A percentile compares a stretch with the other conserved stretches of the same genome.
These are phyloP conservation scores for Drosophila burlai DNA, from an alignment of 1,140 invertebrate species.

Conservation along the genomic window DNA sequence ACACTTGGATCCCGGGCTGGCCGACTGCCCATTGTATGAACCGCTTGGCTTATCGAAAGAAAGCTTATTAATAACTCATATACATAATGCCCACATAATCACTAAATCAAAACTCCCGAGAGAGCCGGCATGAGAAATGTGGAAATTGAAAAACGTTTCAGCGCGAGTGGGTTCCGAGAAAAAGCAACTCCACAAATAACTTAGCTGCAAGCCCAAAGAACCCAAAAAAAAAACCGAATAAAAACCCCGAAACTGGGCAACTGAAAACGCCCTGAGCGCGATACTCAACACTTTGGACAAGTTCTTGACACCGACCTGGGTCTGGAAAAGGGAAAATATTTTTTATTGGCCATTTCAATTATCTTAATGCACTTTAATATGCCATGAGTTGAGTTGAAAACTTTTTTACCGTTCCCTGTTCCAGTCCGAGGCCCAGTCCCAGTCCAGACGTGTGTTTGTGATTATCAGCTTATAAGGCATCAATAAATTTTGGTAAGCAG, in stretches of 20 bases:
- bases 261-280: conserved; percentile 77
- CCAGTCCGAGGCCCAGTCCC: not conserved
- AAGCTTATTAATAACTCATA: conserved; percentile 78
- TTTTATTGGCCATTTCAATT: conserved; percentile 85
- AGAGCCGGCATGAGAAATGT: conserved; percentile 69
- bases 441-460: conserved; percentile 63
- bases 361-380: conserved; percentile 84
- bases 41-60: conserved; percentile 65
- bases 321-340: conserved; percentile 73
- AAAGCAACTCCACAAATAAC: conserved; percentile 39
- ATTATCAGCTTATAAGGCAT: conserved; percentile 81
- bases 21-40: conserved; percentile 63
- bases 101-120: conserved; percentile 69
- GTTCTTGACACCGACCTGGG: conserved; percentile 69
- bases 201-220: conserved; percentile 26
- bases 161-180: conserved; percentile 55
- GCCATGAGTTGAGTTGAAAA: conserved; percentile 44
- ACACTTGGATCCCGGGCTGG: conserved; percentile 56
- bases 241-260: conserved; percentile 30
- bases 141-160: conserved; percentile 78
- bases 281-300: conserved; percentile 81
- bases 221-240: not conserved
- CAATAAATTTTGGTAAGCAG: conserved; percentile 66
- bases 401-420: conserved; percentile 72
- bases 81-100: conserved; percentile 63